A percentile compares a stretch with the other conserved stretches of the same genome.
phyloP scores from a whole-genome alignment of 2,113 vertebrate genomes.

The Syngnathoides biaculeatus region DNA sequence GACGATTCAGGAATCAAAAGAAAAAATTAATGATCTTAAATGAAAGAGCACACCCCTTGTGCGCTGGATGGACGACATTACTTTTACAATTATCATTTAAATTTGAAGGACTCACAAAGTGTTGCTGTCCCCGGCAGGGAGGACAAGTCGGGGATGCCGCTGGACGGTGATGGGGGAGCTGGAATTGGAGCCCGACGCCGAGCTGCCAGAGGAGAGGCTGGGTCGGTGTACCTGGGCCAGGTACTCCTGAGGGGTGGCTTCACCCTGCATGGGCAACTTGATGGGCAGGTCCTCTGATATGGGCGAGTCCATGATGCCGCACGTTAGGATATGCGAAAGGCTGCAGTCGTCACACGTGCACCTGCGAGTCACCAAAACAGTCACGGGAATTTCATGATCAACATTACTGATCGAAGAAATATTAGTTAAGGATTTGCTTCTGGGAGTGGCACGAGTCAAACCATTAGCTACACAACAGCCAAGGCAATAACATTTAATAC shows the following conservation, averaged over 20 bases:
- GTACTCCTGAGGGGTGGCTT: constrained; percentile 79
- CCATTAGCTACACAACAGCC: too few relatives aligned
- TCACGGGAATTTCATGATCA: not conserved
- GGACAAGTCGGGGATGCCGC: constrained; percentile 84
- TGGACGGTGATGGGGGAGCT: constrained; percentile 90
- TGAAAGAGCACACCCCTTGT: not conserved
- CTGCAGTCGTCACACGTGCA: constrained; percentile 99
- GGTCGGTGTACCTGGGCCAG: constrained; percentile 87
- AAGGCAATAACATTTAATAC: too few relatives aligned
- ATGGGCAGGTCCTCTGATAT: constrained; percentile 86
- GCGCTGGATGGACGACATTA: too few relatives aligned
- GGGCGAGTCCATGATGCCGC: constrained; percentile 95
- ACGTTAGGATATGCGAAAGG: constrained; percentile 96
- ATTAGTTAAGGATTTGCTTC: too few relatives aligned
- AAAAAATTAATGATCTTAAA: not conserved
- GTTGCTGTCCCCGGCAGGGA: constrained; percentile 75
- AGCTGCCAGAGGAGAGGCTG: constrained; percentile 93
- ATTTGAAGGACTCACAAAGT: constrained; percentile 81
- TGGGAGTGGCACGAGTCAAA: too few relatives aligned
- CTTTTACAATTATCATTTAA: too few relatives aligned
- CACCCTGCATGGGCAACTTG: constrained; percentile 85
- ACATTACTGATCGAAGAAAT: too few relatives aligned
- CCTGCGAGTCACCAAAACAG: constrained; percentile 57
- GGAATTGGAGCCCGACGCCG: constrained; percentile 89
- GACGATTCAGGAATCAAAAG: not conserved